A percentile compares a stretch with the other conserved stretches of the same genome.
Evolutionary conservation across 1,140 invertebrate genomes (phyloP).

Genomic region (Stegodyphus dumicola): DNA sequence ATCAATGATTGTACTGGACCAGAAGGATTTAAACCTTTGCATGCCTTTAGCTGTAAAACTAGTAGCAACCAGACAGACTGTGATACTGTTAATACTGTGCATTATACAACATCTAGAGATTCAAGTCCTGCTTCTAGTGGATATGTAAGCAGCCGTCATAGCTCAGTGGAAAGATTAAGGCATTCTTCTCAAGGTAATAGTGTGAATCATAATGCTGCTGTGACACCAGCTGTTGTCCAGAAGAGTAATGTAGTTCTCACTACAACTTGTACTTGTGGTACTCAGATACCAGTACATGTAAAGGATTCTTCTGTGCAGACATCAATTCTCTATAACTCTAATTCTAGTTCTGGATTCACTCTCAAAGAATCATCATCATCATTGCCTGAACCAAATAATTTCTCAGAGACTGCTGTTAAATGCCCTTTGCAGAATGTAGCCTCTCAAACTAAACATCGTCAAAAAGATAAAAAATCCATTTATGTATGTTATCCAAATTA

Average conservation of each 20-base stretch:
- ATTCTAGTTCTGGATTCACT: conserved; percentile 39
- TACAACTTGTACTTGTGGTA: conserved; percentile 68
- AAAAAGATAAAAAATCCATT: conserved; percentile 72
- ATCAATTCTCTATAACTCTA: conserved; percentile 17
- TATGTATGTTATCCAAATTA: conserved; percentile 94
- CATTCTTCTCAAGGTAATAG: conserved; percentile 2
- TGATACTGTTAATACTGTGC: conserved; percentile 46
- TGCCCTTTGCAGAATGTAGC: conserved; percentile 10
- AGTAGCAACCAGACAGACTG: conserved; percentile 49
- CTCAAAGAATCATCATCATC: conserved; percentile 41
- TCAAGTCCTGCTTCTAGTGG: conserved; percentile 61
- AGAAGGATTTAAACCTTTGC: conserved; percentile 35
- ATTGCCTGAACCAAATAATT: conserved; percentile 50
- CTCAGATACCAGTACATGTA: conserved; percentile 73
- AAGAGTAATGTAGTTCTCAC: conserved; percentile 49
- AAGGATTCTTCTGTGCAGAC: conserved; percentile 82
- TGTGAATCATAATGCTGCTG: background rate
- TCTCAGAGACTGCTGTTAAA: conserved; percentile 47
- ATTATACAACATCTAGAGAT: conserved; percentile 44
- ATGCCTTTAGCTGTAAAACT: conserved; percentile 29
- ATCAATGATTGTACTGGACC: conserved; percentile 42
- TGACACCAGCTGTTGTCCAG: background rate
- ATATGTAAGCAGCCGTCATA: conserved; percentile 58
- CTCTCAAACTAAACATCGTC: conserved; percentile 21
- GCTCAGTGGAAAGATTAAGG: conserved; percentile 47